Percentiles rank a stretch among this genome's conserved stretches.
These are phyloP conservation scores for Fissipunctia ypsillon DNA, from an alignment of 2,888 invertebrate genomes.

Conservation along the genomic window DNA sequence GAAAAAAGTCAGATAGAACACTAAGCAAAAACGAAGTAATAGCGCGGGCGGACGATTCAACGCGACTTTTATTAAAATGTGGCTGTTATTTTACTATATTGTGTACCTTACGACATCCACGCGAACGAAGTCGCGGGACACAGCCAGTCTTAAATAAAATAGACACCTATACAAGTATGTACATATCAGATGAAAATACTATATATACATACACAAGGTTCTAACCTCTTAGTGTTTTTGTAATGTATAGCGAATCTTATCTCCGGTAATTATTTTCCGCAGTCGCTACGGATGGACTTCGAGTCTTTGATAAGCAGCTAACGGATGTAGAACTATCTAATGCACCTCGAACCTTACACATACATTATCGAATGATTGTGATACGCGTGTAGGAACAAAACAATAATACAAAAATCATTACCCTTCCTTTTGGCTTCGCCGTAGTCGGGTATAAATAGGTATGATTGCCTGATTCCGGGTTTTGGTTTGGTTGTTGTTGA, in stretches of 20 bases:
- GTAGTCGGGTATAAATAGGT: no score
- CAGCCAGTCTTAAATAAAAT: background rate
- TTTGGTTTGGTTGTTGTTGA: background rate
- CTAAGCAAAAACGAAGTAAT: no score
- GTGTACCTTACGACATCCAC: no score
- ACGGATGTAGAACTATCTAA: conserved; percentile 50
- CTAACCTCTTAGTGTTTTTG: background rate
- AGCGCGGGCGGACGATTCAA: no score
- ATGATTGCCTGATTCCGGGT: background rate
- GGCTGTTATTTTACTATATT: no score
- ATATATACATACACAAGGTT: background rate
- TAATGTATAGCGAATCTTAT: conserved; percentile 2
- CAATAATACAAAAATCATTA: conserved; percentile 5
- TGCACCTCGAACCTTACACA: conserved; percentile 43
- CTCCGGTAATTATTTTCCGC: conserved; percentile 33
- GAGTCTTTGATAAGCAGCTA: conserved; percentile 49
- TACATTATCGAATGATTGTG: conserved; percentile 28
- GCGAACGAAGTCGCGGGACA: no score
- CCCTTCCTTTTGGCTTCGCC: no score
- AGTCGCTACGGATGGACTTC: conserved; percentile 22
- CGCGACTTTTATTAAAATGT: no score
- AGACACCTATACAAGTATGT: no score
- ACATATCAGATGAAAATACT: no score
- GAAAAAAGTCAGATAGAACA: no score
- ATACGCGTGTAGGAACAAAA: conserved; percentile 22